These are phyloP conservation scores for Melieria crassipennis DNA, from an alignment of 2,888 invertebrate species.

Conservation along the genomic window DNA sequence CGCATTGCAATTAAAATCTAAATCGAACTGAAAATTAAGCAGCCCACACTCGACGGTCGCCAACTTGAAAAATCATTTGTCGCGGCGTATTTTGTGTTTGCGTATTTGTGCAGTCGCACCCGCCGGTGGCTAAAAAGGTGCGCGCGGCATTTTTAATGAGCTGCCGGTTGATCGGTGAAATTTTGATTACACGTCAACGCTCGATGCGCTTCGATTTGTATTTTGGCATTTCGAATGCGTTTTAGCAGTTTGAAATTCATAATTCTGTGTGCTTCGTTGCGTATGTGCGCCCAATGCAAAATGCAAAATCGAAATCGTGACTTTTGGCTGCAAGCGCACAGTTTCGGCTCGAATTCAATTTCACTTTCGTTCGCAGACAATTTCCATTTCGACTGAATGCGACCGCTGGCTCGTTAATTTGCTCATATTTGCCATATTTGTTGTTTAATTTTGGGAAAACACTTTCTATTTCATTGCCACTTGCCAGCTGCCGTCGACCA, in stretches of 20 bases:
- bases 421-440: not conserved
- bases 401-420: not conserved
- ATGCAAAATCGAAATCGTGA: slow-evolving; percentile 47
- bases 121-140: slow-evolving; percentile 30
- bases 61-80: no score
- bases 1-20: no score
- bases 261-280: not conserved
- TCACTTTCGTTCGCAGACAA: slow-evolving; percentile 48
- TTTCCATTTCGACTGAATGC: slow-evolving; percentile 42
- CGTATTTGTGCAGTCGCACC: no score
- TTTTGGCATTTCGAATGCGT: not conserved
- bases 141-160: slow-evolving; percentile 52
- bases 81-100: no score
- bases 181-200: not conserved
- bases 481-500: slow-evolving; percentile 3
- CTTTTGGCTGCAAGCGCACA: slow-evolving; percentile 20
- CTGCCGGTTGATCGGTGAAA: slow-evolving; percentile 26
- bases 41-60: no score
- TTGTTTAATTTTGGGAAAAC: slow-evolving; percentile 40
- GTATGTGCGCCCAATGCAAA: not conserved
- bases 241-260: not conserved
- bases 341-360: slow-evolving; percentile 29
- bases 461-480: slow-evolving; percentile 53
- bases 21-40: no score
- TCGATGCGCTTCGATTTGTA: slow-evolving; percentile 1